Base-by-base conservation (phyloP, 2,888 invertebrate genomes). In the Melikaiella ostensackeni region DNA sequence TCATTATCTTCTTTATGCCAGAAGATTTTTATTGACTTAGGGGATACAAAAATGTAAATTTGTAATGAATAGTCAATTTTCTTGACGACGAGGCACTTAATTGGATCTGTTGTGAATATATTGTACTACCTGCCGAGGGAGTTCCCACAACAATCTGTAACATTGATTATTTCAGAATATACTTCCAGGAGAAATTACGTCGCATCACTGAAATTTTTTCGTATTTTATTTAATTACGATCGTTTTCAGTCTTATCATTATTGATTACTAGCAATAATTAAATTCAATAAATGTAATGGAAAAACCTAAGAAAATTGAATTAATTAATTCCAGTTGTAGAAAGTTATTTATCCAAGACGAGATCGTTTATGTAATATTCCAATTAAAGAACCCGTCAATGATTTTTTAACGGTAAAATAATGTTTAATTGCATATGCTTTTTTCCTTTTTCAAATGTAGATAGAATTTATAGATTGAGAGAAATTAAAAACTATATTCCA, bases 101-200 rank as follows among this genome's bases (percentile, higher is more conserved):
- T 33, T 63, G n/a, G 21, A 63, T 33, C 55, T 13, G 21, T 55
- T 55, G 55, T 55, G 19, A 55, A 55, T 55, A 42, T 55, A n/a
- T 57, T 57, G 24, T 57, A 57, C 21, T 24, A 57, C 57, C 21
- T 57, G 24, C 13, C 24, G 13, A 57, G 24, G 57, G 24, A 57
- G 57, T 57, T 64, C 42, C 35, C 42, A 42, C 64, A 57, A 57
- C 24, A 24, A 57, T 57, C 57, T 57, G 24, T 24, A 57, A 57
- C 24, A 57, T 57, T 57, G 57, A 57, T 57, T 57, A 24, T 57
- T 24, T 21, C 13, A 57, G 24, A 57, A 24, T 57, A 27, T 57
- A 27, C 24, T 24, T 57, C 57, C 13, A 1, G 24, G 24, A 4
- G 13, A 57, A 57, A 57, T 57, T 57, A 13, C 21, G 4, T 24